phyloP scores from a whole-genome alignment of 2,797 vertebrate species.

The Myotis daubentonii region DNA sequence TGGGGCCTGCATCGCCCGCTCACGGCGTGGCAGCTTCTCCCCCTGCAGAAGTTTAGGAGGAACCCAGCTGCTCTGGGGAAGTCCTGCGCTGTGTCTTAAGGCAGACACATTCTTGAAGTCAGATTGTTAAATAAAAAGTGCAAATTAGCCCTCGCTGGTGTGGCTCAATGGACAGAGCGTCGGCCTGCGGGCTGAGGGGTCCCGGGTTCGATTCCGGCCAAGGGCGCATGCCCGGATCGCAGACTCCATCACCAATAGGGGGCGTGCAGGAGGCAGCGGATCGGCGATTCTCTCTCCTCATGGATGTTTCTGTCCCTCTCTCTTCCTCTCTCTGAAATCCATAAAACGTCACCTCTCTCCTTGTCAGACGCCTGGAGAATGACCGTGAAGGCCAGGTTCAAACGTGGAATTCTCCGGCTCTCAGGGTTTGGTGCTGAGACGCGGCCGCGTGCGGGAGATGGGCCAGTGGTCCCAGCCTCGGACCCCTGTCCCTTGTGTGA shows the following conservation, averaged over 20 bases:
- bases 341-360: background rate
- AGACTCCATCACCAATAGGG: accelerated
- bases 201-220: no score
- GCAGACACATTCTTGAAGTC: background rate
- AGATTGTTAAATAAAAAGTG: background rate
- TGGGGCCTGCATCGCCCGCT: background rate
- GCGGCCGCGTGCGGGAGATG: accelerated
- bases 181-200: no score
- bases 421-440: background rate
- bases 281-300: no score
- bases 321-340: no score
- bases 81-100: background rate
- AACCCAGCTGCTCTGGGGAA: background rate
- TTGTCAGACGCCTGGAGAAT: background rate
- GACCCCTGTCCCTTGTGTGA: background rate
- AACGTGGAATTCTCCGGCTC: background rate
- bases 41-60: background rate
- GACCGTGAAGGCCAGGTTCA: background rate
- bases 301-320: no score
- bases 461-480: background rate
- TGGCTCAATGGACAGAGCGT: no score
- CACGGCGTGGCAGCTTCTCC: background rate
- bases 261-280: no score
- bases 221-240: no score
- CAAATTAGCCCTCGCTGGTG: no score